Conservation (phyloP, 2,888 invertebrate species). For the Atrina japonica region DNA sequence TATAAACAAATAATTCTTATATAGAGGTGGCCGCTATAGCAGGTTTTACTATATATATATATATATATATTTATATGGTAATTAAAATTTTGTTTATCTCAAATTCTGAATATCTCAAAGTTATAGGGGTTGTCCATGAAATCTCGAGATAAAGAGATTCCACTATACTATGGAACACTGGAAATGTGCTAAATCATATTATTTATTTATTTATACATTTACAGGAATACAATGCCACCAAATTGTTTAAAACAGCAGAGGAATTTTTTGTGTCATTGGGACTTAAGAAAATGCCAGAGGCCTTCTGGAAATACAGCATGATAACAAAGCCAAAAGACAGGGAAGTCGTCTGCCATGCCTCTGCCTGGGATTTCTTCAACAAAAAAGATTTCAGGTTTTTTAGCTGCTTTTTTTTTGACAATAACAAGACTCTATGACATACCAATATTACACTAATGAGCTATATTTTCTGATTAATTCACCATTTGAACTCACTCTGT, state of each 20-base stretch:
- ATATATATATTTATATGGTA: too few relatives aligned
- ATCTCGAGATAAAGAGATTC: too few relatives aligned
- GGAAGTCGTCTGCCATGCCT: slow-evolving; percentile 86
- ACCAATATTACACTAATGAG: background rate
- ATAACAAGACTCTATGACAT: background rate
- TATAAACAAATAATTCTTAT: too few relatives aligned
- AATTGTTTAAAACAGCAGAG: slow-evolving; percentile 82
- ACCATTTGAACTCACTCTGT: too few relatives aligned
- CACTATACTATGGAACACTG: too few relatives aligned
- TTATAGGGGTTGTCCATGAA: background rate
- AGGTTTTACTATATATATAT: too few relatives aligned
- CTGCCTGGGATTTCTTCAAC: slow-evolving; percentile 94
- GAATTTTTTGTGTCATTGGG: slow-evolving; percentile 78
- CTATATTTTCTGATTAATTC: background rate
- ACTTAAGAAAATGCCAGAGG: slow-evolving; percentile 89
- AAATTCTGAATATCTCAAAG: too few relatives aligned
- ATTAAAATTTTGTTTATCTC: background rate
- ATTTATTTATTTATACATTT: too few relatives aligned
- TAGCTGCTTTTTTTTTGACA: too few relatives aligned
- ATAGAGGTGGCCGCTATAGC: too few relatives aligned
- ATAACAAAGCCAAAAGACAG: slow-evolving; percentile 88
- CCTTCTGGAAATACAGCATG: slow-evolving; percentile 92
- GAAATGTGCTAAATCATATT: too few relatives aligned
- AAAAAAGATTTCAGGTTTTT: slow-evolving; percentile 90
- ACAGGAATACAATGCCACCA: slow-evolving; percentile 76